Evolutionary conservation across 2,797 vertebrate species (phyloP).

Genomic region (Hyperoplus lanceolatus): DNA sequence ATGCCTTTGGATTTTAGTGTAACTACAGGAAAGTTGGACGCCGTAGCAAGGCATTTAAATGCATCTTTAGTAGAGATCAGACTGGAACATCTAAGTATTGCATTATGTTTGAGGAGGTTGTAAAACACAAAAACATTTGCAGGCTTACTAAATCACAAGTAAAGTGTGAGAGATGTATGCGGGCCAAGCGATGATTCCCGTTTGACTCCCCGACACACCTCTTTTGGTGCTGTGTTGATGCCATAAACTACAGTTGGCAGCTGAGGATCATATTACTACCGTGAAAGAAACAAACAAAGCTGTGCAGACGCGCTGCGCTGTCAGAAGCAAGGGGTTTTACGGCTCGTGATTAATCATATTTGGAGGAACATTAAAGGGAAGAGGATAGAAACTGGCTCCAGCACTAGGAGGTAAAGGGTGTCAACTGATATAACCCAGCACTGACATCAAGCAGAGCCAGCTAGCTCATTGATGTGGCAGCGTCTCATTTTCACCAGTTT

Average conservation of each 20-base stretch:
- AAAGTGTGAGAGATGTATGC: constrained; percentile 34
- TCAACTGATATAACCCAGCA: constrained; percentile 83
- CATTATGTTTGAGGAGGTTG: constrained; percentile 24
- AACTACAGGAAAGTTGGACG: constrained; percentile 57
- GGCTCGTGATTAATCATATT: constrained; percentile 83
- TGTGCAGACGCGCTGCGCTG: constrained; percentile 72
- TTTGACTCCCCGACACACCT: constrained; percentile 68
- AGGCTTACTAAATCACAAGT: constrained; percentile 28
- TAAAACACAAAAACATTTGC: constrained; percentile 10
- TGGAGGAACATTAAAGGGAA: constrained; percentile 85
- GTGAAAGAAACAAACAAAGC: constrained; percentile 82
- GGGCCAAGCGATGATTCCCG: constrained; percentile 45
- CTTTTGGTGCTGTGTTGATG: constrained; percentile 62
- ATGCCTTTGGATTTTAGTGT: constrained; percentile 67
- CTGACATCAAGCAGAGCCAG: constrained; percentile 82
- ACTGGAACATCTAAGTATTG: constrained; percentile 33
- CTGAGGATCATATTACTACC: constrained; percentile 71
- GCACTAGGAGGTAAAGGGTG: constrained; percentile 82
- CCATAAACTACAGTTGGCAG: constrained; percentile 78
- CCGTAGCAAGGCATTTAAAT: constrained; percentile 67
- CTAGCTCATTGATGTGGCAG: constrained; percentile 86
- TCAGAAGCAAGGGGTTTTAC: constrained; percentile 75
- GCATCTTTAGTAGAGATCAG: constrained; percentile 41
- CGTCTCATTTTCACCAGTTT: constrained; percentile 85
- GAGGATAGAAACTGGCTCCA: constrained; percentile 74